These are phyloP conservation scores for Ectropis crepuscularia DNA, from an alignment of 2,888 invertebrate species.

Conservation along the genomic window DNA sequence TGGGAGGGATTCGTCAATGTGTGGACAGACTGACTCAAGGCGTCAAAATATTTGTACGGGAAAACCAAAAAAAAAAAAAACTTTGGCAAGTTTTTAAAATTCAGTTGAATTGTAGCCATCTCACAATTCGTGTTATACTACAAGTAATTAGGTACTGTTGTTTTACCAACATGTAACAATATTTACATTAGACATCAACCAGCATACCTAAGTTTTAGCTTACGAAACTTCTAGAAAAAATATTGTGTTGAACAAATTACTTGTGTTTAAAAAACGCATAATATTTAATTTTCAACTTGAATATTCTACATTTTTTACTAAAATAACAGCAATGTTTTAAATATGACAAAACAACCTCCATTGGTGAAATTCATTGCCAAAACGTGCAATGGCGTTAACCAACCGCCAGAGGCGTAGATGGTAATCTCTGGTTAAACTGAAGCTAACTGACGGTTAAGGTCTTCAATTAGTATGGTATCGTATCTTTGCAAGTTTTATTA, in stretches of 20 bases:
- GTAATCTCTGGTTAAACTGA: conserved; percentile 28
- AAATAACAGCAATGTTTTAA: not conserved
- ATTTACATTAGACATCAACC: too few species aligned
- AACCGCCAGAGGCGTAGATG: conserved; percentile 30
- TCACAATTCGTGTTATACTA: too few species aligned
- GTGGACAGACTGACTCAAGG: conserved; percentile 12
- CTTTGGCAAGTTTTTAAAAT: not conserved
- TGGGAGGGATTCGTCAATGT: conserved; percentile 15
- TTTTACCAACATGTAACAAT: too few species aligned
- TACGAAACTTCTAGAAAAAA: too few species aligned
- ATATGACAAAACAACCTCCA: conserved; percentile 7
- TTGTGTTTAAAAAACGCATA: too few species aligned
- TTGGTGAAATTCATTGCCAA: conserved; percentile 36
- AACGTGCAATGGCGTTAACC: conserved; percentile 41
- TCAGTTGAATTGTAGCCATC: too few species aligned
- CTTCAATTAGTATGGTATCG: not conserved
- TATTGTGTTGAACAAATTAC: too few species aligned
- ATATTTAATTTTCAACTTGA: not conserved
- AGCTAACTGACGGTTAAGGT: conserved; percentile 22
- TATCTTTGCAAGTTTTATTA: too few species aligned
- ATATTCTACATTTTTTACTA: too few species aligned
- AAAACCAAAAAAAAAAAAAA: conserved; percentile 1
- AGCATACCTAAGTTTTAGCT: too few species aligned
- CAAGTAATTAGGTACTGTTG: too few species aligned
- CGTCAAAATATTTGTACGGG: conserved; percentile 7